Evolutionary conservation across 2,113 vertebrate genomes (phyloP).

Genomic region (Lutjanus erythropterus): DNA sequence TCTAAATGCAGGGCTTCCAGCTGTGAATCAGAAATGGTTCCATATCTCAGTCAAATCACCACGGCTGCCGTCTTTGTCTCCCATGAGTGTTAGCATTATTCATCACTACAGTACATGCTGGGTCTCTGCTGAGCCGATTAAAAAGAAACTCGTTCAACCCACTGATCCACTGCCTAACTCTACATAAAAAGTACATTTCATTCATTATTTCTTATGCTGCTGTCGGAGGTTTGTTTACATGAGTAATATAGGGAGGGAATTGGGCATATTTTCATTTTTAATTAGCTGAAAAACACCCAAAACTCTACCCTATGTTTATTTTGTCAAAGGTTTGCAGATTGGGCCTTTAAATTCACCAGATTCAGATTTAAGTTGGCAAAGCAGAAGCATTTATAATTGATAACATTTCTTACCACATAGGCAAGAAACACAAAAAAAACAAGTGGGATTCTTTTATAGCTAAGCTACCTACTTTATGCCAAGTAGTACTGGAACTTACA

Average conservation of each 20-base stretch:
- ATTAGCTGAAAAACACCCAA: neutral
- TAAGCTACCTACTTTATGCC: neutral
- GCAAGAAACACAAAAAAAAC: neutral
- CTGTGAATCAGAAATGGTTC: slow-evolving; percentile 31
- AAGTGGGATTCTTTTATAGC: neutral
- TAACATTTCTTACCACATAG: neutral
- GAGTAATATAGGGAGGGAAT: neutral
- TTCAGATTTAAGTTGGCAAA: neutral
- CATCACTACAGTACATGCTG: slow-evolving; percentile 17
- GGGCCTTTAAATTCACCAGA: neutral
- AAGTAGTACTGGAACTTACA: neutral
- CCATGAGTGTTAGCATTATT: slow-evolving; percentile 28
- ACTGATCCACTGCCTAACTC: neutral
- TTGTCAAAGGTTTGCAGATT: neutral
- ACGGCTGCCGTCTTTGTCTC: slow-evolving; percentile 8
- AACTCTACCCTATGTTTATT: too few species aligned
- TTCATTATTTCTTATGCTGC: neutral
- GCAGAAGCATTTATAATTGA: neutral
- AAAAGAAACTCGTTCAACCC: slow-evolving; percentile 6
- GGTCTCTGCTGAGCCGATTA: slow-evolving; percentile 23
- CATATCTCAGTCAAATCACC: slow-evolving; percentile 30
- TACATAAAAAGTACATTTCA: neutral
- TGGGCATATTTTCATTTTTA: neutral
- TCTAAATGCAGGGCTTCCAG: slow-evolving; percentile 10
- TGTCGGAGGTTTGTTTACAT: neutral